Base-by-base conservation (phyloP, 2,113 vertebrate genomes). In the Notothenia coriiceps region DNA sequence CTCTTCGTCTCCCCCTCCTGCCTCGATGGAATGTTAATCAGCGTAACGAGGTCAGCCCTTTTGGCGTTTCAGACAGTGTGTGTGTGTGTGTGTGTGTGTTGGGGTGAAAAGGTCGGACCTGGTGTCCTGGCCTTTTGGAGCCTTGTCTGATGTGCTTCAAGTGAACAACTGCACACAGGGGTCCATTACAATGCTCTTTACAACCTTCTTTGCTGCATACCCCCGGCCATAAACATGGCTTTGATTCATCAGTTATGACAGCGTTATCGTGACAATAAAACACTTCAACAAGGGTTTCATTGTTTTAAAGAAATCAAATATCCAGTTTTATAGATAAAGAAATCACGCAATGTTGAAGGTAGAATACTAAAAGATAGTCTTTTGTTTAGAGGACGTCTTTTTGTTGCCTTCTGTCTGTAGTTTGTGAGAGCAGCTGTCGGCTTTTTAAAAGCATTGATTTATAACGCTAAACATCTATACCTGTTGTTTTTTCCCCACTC, bases 1-100 rank as follows among this genome's bases (percentile, higher is more conserved):
- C 85, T 81, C 76, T 55, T 77, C 5, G 25, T 56, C 59, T 57
- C 46, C 35, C 63, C 64, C 62, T 77, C 72, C 85, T 64, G 65
- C 85, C 51, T 79, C 59, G 8, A 22, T 83, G 93, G 93, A 93
- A 93, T 94, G 88, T 94, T 93, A 92, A 94, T 91, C 83, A 86
- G 81, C 49, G 51, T 79, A 88, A 83, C 89, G 89, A 89, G 91
- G 93, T 91, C 87, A 84, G 55, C 44, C 68, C 79, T 82, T 85
- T 80, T 64, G 63, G 86, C 66, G 46, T 88, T 63, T 88, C 14
- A 51, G 75, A 70, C 68, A 47, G 76, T 40, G 74, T 12, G 52
- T 22, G 64, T 35, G 75, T 72, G 62, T 22, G 69, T 75, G 63
- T 70, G 57, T 74, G 67, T 65, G 65, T 71, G 62, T 63, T 54